Evolutionary conservation across 2,888 invertebrate species (phyloP).

Genomic region (Minunthozetes semirufus): DNA sequence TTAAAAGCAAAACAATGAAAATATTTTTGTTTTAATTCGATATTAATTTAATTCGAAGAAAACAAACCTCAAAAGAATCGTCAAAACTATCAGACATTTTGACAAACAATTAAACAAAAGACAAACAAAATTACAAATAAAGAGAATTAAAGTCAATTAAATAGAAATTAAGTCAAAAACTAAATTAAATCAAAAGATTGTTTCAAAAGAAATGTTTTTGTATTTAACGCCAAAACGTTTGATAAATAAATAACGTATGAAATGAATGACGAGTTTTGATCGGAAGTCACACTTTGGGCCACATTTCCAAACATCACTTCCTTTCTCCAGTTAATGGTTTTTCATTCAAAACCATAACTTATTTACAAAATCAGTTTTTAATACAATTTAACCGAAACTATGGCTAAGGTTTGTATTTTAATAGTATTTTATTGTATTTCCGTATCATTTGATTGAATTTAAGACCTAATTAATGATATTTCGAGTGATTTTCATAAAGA

Average conservation of each 20-base stretch:
- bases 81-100: neutral
- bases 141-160: neutral
- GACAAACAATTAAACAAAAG: neutral
- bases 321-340: neutral
- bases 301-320: conserved; percentile 11
- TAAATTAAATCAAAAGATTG: neutral
- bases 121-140: neutral
- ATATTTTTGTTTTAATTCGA: too few species aligned
- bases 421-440: neutral
- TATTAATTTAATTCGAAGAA: too few species aligned
- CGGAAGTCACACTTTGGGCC: conserved; percentile 11
- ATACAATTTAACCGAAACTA: neutral
- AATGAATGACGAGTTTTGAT: neutral
- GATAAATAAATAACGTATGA: neutral
- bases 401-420: neutral
- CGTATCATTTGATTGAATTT: neutral
- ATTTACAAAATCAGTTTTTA: neutral
- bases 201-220: neutral
- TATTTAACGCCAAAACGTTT: conserved; percentile 9
- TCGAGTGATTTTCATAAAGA: neutral
- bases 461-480: neutral
- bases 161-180: neutral
- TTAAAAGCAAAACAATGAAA: neutral
- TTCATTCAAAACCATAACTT: neutral
- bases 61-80: conserved; percentile 18